These are phyloP conservation scores for Eucera pruinosa DNA, from an alignment of 2,888 invertebrate genomes.

Conservation along the genomic window DNA sequence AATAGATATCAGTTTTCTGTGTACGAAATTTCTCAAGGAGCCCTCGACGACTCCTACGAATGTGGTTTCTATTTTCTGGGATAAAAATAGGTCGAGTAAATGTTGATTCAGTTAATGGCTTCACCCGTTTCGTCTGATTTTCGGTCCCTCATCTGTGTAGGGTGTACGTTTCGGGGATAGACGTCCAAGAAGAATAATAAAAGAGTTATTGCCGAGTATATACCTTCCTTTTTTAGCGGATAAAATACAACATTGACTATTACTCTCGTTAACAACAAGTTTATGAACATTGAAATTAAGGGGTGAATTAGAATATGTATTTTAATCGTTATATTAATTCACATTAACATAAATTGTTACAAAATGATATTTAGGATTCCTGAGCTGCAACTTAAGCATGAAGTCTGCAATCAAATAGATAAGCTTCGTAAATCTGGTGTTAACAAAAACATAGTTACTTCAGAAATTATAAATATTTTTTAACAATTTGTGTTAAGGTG, in stretches of 20 bases:
- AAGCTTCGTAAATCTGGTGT: too few species aligned
- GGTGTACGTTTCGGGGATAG: conserved; percentile 8
- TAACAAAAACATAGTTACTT: too few species aligned
- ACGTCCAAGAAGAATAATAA: not conserved
- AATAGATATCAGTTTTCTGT: conserved; percentile 1
- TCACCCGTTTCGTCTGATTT: conserved; percentile 39
- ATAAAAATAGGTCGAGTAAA: conserved; percentile 70
- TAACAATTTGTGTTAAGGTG: too few species aligned
- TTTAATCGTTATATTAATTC: too few species aligned
- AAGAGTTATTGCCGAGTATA: not conserved
- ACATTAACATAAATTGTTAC: too few species aligned
- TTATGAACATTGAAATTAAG: too few species aligned
- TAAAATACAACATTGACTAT: not conserved
- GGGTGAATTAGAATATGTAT: too few species aligned
- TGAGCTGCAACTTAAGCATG: too few species aligned
- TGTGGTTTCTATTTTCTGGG: conserved; percentile 55
- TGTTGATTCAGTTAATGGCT: conserved; percentile 74
- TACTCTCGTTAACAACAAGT: too few species aligned
- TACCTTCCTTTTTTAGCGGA: not conserved
- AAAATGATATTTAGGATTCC: too few species aligned
- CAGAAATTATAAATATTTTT: too few species aligned
- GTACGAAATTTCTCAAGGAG: conserved; percentile 39
- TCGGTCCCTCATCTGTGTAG: conserved; percentile 11
- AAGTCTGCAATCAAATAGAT: too few species aligned
- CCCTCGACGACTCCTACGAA: conserved; percentile 45